phyloP scores from a whole-genome alignment of 2,888 invertebrate species.

The Cryptosula pallasiana region DNA sequence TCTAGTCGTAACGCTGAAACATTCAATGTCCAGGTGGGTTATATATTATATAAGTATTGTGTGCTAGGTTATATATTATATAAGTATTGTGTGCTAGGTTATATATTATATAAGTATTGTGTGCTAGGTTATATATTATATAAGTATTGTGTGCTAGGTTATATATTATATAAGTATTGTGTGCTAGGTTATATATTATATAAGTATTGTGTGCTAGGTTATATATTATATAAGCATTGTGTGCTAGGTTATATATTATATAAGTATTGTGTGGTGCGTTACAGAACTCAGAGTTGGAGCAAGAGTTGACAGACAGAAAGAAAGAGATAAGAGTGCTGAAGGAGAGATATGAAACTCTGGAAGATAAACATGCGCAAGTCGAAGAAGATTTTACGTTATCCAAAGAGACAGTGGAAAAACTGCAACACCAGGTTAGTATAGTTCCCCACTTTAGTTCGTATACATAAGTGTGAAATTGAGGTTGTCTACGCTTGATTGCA shows the following conservation, averaged over 20 bases:
- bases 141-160: neutral
- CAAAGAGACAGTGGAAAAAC: neutral
- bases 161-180: too few species aligned
- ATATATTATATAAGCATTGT: neutral
- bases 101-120: too few species aligned
- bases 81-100: neutral
- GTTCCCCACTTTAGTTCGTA: too few species aligned
- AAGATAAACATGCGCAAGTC: neutral
- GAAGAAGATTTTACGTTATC: neutral
- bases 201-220: neutral
- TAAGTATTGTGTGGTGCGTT: neutral
- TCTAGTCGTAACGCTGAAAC: conserved; percentile 7
- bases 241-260: neutral
- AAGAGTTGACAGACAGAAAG: neutral
- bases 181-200: neutral
- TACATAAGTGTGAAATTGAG: too few species aligned
- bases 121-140: neutral
- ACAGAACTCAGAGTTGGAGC: neutral
- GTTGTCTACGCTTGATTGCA: too few species aligned
- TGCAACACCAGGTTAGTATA: conserved; percentile 9
- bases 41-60: neutral
- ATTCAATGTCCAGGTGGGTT: neutral
- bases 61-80: neutral
- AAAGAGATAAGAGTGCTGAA: conserved; percentile 11
- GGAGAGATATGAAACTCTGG: conserved; percentile 4